Evolutionary conservation across 2,113 vertebrate genomes (phyloP).

Genomic region (Lophura nycthemera): DNA sequence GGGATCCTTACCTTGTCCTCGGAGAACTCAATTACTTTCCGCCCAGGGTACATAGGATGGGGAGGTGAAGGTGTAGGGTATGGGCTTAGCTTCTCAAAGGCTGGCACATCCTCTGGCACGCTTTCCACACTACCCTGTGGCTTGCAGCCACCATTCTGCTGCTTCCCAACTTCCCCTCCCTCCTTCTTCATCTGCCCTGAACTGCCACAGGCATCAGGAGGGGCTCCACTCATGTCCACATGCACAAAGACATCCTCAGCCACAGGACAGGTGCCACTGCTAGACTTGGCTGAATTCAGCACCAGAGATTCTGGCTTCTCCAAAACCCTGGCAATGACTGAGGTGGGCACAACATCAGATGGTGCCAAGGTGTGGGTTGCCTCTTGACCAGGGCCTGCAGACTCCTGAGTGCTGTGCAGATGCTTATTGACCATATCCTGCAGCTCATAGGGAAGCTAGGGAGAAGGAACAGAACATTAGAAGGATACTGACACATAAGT

Average conservation of each 20-base stretch:
- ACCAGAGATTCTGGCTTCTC: conserved; percentile 97
- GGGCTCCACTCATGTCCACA: conserved; percentile 91
- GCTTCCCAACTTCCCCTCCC: not conserved
- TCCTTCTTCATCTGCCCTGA: conserved; percentile 43
- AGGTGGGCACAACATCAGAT: conserved; percentile 93
- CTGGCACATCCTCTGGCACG: conserved; percentile 75
- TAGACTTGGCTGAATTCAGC: conserved; percentile 93
- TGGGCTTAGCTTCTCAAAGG: conserved; percentile 92
- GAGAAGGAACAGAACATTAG: conserved; percentile 30
- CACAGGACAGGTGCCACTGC: conserved; percentile 84
- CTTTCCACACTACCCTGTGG: conserved; percentile 79
- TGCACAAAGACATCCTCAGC: conserved; percentile 97
- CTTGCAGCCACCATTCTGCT: conserved; percentile 86
- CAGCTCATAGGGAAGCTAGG: conserved; percentile 93
- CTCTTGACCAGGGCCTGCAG: conserved; percentile 74
- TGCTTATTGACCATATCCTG: conserved; percentile 98
- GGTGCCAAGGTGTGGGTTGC: conserved; percentile 77
- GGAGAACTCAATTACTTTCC: conserved; percentile 96
- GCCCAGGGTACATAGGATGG: conserved; percentile 88
- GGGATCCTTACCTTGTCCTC: conserved; percentile 97
- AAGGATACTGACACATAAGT: not conserved
- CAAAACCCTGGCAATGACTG: conserved; percentile 93
- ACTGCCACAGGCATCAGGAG: conserved; percentile 42
- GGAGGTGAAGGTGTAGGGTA: conserved; percentile 89
- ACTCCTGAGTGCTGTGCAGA: conserved; percentile 85